Evolutionary conservation across 2,888 invertebrate species (phyloP).

Genomic region (Plusia festucae): DNA sequence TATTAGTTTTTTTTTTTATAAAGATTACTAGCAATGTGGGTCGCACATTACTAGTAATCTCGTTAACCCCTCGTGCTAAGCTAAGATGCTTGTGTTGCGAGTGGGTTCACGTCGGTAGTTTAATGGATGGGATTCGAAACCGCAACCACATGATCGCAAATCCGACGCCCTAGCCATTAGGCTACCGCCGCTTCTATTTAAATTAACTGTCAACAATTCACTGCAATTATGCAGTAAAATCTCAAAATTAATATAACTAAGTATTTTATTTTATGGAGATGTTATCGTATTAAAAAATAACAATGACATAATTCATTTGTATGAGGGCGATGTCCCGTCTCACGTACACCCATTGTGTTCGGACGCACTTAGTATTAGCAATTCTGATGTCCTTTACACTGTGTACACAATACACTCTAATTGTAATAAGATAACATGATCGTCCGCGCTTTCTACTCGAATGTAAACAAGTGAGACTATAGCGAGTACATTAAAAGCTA

Average conservation of each 20-base stretch:
- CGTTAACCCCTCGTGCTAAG: too few species aligned
- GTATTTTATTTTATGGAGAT: background rate
- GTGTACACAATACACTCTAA: background rate
- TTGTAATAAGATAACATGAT: background rate
- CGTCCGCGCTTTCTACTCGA: background rate
- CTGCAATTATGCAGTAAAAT: background rate
- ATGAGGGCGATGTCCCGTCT: slow-evolving; percentile 52
- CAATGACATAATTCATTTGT: slow-evolving; percentile 54
- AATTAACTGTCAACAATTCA: background rate
- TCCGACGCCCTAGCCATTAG: too few species aligned
- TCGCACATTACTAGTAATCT: too few species aligned
- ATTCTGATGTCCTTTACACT: slow-evolving; percentile 20
- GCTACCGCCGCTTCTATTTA: too few species aligned
- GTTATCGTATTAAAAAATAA: slow-evolving; percentile 24
- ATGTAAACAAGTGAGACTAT: background rate
- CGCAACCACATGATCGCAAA: too few species aligned
- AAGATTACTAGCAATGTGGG: too few species aligned
- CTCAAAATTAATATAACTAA: background rate
- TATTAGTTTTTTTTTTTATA: too few species aligned
- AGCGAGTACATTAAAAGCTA: background rate
- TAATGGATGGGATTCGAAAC: too few species aligned
- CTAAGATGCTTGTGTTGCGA: too few species aligned
- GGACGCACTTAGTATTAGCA: slow-evolving; percentile 25
- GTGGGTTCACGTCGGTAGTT: too few species aligned
- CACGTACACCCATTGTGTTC: slow-evolving; percentile 57